These are phyloP conservation scores for Trichonephila clavipes DNA, from an alignment of 1,140 invertebrate genomes.

Conservation along the genomic window DNA sequence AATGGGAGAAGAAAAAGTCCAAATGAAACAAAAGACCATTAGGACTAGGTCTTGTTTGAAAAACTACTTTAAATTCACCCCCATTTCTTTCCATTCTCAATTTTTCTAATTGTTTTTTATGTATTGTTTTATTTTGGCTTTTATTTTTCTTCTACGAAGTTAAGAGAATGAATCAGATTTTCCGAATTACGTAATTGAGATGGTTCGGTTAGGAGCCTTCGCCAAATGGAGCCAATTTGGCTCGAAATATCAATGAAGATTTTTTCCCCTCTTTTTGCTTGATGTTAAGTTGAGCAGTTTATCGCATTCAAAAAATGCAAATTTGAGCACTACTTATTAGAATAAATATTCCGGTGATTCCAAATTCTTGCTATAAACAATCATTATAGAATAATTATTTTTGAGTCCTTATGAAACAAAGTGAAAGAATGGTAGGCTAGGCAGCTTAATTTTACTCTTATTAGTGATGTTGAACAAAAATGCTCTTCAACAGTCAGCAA, in stretches of 20 bases:
- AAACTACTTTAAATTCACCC: constrained; percentile 72
- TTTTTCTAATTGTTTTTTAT: constrained; percentile 73
- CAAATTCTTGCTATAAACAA: background rate
- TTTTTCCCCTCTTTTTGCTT: background rate
- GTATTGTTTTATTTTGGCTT: constrained; percentile 44
- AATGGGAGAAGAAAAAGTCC: background rate
- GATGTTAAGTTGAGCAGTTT: background rate
- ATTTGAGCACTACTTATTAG: background rate
- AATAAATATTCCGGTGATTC: background rate
- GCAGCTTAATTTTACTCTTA: background rate
- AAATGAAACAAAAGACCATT: constrained; percentile 54
- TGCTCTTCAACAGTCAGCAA: no score
- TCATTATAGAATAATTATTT: background rate
- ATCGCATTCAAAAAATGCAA: background rate
- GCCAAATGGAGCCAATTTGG: constrained; percentile 61
- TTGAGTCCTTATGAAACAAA: background rate
- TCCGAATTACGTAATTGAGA: constrained; percentile 69
- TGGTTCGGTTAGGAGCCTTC: background rate
- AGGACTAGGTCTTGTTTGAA: constrained; percentile 69
- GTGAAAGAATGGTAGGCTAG: background rate
- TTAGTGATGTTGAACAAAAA: background rate
- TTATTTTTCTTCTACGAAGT: constrained; percentile 22
- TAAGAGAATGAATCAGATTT: constrained; percentile 58
- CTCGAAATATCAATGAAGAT: background rate
- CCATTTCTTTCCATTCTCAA: constrained; percentile 48